phyloP scores from a whole-genome alignment of 1,140 invertebrate genomes.

The Metaphire vulgaris region DNA sequence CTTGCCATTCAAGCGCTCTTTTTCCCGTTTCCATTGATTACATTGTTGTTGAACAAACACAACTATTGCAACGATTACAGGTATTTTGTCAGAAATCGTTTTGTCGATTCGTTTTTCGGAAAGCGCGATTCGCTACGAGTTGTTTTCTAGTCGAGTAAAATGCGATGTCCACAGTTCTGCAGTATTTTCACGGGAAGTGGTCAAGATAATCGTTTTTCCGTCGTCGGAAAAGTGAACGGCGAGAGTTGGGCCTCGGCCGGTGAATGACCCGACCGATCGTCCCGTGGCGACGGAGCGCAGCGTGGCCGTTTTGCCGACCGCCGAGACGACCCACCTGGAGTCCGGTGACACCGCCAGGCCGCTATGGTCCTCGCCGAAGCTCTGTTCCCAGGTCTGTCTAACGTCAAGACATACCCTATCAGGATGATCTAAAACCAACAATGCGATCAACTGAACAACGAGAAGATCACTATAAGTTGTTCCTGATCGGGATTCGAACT shows the following conservation, averaged over 20 bases:
- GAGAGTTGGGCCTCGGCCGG: not conserved
- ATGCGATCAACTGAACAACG: too few relatives aligned
- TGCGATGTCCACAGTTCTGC: not conserved
- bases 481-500: too few relatives aligned
- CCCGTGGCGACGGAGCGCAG: not conserved
- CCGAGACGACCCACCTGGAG: not conserved
- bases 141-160: not conserved
- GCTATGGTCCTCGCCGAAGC: not conserved
- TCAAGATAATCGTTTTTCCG: not conserved
- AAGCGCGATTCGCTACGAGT: not conserved
- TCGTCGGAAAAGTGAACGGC: not conserved
- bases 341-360: not conserved
- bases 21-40: too few relatives aligned
- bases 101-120: too few relatives aligned
- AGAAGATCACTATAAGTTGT: too few relatives aligned
- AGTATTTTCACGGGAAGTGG: not conserved
- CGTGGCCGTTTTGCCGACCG: not conserved
- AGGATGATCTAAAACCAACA: not conserved
- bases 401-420: not conserved
- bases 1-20: too few relatives aligned
- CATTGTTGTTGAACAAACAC: too few relatives aligned
- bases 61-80: too few relatives aligned
- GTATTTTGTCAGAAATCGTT: too few relatives aligned
- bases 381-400: not conserved
- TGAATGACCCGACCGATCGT: not conserved